A percentile compares a stretch with the other conserved stretches of the same genome.
Evolutionary conservation across 2,888 invertebrate species (phyloP).

Genomic region (Tiphia femorata): DNA sequence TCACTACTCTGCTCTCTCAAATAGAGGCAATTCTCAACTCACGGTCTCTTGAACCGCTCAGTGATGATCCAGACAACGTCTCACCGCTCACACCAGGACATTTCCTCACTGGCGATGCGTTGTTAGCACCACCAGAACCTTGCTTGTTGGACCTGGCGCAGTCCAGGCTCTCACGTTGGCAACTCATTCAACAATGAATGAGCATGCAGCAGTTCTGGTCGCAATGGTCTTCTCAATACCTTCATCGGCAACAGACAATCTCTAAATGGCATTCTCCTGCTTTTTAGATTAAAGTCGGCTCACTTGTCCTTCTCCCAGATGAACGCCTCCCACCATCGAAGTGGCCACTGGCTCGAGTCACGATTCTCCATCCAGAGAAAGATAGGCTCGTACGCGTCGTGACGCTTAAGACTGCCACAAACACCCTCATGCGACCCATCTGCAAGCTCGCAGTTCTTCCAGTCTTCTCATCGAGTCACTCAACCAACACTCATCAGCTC

Average conservation of each 20-base stretch:
- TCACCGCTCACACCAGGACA: background rate
- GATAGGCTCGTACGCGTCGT: too few relatives aligned
- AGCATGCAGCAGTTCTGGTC: slow-evolving; percentile 25
- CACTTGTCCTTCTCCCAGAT: slow-evolving; percentile 27
- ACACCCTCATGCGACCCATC: slow-evolving; percentile 29
- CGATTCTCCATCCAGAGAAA: slow-evolving; percentile 32
- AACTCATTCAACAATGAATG: slow-evolving; percentile 10
- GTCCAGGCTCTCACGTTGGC: slow-evolving; percentile 27
- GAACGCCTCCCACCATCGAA: too few relatives aligned
- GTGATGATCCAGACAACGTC: too few relatives aligned
- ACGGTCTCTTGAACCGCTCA: too few relatives aligned
- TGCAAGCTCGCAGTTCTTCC: slow-evolving; percentile 20
- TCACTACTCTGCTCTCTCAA: too few relatives aligned
- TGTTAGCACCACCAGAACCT: slow-evolving; percentile 41
- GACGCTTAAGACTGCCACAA: slow-evolving; percentile 30
- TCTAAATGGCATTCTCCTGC: slow-evolving; percentile 30
- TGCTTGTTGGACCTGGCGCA: slow-evolving; percentile 27
- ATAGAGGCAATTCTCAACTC: too few relatives aligned
- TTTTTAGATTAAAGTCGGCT: slow-evolving; percentile 14
- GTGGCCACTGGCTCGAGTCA: too few relatives aligned
- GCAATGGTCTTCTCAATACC: slow-evolving; percentile 14
- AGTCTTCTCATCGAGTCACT: too few relatives aligned
- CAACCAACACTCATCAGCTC: too few relatives aligned
- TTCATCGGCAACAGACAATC: slow-evolving; percentile 11
- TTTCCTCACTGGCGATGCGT: slow-evolving; percentile 17